These are phyloP conservation scores for Puma concolor DNA, from an alignment of 2,113 vertebrate species.

Conservation along the genomic window DNA sequence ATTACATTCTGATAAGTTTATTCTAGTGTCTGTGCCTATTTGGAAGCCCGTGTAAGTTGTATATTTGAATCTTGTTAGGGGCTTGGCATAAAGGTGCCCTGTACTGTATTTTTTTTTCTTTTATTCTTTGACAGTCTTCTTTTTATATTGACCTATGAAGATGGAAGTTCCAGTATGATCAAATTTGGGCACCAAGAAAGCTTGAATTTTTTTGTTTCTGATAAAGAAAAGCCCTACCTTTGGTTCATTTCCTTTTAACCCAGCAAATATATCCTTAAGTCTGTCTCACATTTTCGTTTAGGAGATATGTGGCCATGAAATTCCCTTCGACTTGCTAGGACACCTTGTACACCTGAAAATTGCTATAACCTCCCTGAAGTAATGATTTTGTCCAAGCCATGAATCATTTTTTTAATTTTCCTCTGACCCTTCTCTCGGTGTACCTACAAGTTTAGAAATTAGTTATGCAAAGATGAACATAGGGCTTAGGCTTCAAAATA, in stretches of 20 bases:
- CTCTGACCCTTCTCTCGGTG: not conserved
- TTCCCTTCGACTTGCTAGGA: not conserved
- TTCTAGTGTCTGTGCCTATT: not conserved
- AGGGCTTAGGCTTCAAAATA: not conserved
- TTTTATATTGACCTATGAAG: not conserved
- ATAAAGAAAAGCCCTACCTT: not conserved
- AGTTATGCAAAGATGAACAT: not conserved
- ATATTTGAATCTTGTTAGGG: not conserved
- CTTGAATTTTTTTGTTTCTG: not conserved
- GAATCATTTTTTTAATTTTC: not conserved
- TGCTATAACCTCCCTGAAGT: not conserved
- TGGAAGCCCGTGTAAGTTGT: not conserved
- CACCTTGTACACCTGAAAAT: not conserved
- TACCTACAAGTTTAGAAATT: slow-evolving; percentile 14
- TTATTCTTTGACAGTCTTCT: not conserved
- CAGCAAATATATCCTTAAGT: not conserved
- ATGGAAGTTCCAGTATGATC: not conserved
- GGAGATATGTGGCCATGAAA: not conserved
- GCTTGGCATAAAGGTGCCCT: not conserved
- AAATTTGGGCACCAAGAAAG: not conserved
- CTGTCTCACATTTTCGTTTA: not conserved
- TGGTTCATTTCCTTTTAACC: not conserved
- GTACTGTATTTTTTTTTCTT: not conserved
- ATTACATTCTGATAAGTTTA: not conserved
- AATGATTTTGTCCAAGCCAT: not conserved